Evolutionary conservation across 2,797 vertebrate species (phyloP).

Genomic region (Tenualosa ilisha): DNA sequence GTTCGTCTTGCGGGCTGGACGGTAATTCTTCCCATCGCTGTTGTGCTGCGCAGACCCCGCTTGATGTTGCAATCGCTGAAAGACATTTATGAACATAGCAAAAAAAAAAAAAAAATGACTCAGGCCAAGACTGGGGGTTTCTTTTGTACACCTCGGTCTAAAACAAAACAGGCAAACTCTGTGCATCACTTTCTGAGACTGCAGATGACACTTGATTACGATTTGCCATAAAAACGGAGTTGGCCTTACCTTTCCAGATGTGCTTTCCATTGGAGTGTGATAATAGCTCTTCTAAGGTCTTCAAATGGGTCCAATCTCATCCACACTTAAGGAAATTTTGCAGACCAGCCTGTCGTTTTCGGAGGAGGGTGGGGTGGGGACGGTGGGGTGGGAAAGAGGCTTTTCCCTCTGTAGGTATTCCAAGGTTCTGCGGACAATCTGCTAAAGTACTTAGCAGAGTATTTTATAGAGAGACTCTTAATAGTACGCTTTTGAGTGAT

Average conservation of each 20-base stretch:
- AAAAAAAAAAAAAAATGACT: no score
- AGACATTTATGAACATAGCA: not conserved
- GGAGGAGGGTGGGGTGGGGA: not conserved
- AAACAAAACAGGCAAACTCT: not conserved
- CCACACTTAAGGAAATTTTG: not conserved
- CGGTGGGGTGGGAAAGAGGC: not conserved
- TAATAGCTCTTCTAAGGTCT: conserved; percentile 3
- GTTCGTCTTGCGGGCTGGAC: not conserved
- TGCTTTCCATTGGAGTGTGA: conserved; percentile 4
- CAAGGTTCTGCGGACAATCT: conserved; percentile 23
- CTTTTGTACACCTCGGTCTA: conserved; percentile 2
- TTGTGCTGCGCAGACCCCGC: not conserved
- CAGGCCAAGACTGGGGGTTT: not conserved
- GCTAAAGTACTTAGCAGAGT: conserved; percentile 12
- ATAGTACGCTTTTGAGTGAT: conserved; percentile 11
- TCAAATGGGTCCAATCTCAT: conserved; percentile 3
- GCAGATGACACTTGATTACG: not conserved
- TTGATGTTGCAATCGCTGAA: not conserved
- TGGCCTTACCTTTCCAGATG: not conserved
- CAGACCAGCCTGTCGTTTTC: not conserved
- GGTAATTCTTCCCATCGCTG: not conserved
- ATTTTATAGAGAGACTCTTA: conserved; percentile 20
- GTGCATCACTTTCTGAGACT: not conserved
- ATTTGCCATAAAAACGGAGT: not conserved
- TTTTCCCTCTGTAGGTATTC: conserved; percentile 20